These are phyloP conservation scores for Pterobdella sp. DNA, from an alignment of 2,888 invertebrate species.

Conservation along the genomic window DNA sequence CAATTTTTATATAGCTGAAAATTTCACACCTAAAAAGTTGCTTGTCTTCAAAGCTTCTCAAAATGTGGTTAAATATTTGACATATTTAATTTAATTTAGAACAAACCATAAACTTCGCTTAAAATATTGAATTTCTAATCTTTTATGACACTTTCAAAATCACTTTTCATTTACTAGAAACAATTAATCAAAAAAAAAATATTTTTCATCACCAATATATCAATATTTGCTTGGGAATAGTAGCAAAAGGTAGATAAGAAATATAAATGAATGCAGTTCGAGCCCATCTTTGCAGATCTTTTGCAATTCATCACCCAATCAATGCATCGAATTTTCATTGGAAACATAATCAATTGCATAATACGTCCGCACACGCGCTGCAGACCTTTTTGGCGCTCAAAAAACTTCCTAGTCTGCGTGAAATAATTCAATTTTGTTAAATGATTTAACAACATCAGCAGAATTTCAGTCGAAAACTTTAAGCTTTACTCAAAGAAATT, in stretches of 20 bases:
- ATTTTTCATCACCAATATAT: slow-evolving; percentile 4
- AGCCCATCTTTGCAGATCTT: slow-evolving; percentile 10
- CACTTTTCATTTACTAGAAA: neutral
- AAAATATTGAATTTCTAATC: no score
- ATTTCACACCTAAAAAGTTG: neutral
- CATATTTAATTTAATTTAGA: no score
- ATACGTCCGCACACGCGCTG: slow-evolving; percentile 7
- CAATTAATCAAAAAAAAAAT: neutral
- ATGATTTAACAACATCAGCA: no score
- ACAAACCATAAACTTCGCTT: no score
- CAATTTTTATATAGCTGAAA: slow-evolving; percentile 1
- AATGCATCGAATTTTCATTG: slow-evolving; percentile 12
- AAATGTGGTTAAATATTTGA: no score
- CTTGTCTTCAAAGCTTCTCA: no score
- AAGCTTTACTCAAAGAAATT: no score
- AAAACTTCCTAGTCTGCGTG: no score
- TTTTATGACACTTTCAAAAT: no score
- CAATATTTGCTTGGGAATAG: neutral
- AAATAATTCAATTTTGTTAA: no score
- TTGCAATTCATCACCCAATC: slow-evolving; percentile 13
- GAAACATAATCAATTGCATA: slow-evolving; percentile 12
- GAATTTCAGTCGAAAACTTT: no score
- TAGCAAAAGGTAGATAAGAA: neutral
- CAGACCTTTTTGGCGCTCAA: no score
- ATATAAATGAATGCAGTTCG: slow-evolving; percentile 1